These are phyloP conservation scores for Tetraneura akinire DNA, from an alignment of 1,140 invertebrate species.

Conservation along the genomic window DNA sequence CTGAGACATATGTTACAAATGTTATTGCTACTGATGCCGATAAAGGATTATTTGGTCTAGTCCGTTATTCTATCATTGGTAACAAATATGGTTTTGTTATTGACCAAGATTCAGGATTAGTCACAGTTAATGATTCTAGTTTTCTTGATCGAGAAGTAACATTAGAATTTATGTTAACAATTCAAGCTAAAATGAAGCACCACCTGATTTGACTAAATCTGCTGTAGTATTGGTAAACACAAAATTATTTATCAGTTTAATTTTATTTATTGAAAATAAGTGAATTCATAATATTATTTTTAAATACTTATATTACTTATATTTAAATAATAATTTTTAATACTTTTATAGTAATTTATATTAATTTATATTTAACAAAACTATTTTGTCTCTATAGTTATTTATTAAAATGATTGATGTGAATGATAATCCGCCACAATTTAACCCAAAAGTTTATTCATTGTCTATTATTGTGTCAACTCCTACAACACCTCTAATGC, in stretches of 20 bases:
- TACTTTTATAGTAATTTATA: too few species aligned
- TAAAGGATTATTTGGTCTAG: slow-evolving; percentile 71
- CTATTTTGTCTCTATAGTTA: slow-evolving; percentile 61
- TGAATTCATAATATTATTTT: too few species aligned
- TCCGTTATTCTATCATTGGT: slow-evolving; percentile 77
- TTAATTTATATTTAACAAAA: not conserved
- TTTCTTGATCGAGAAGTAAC: slow-evolving; percentile 78
- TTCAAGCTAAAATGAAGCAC: slow-evolving; percentile 77
- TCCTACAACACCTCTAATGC: slow-evolving; percentile 74
- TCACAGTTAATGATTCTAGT: slow-evolving; percentile 72
- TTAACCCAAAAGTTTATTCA: slow-evolving; percentile 73
- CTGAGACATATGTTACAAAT: slow-evolving; percentile 68
- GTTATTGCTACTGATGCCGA: slow-evolving; percentile 77
- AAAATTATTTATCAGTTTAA: too few species aligned
- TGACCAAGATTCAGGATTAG: slow-evolving; percentile 72
- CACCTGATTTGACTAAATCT: slow-evolving; percentile 67
- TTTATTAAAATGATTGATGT: slow-evolving; percentile 78
- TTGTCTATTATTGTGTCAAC: slow-evolving; percentile 82
- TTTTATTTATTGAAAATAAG: too few species aligned
- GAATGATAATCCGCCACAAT: slow-evolving; percentile 82
- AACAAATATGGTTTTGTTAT: slow-evolving; percentile 73
- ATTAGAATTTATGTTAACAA: slow-evolving; percentile 73
- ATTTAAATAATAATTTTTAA: too few species aligned
- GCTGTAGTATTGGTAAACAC: slow-evolving; percentile 73
- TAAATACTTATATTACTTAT: too few species aligned